A percentile compares a stretch with the other conserved stretches of the same genome.
Evolutionary conservation across 2,797 vertebrate species (phyloP).

Genomic region (Rhadinocentrus ornatus): DNA sequence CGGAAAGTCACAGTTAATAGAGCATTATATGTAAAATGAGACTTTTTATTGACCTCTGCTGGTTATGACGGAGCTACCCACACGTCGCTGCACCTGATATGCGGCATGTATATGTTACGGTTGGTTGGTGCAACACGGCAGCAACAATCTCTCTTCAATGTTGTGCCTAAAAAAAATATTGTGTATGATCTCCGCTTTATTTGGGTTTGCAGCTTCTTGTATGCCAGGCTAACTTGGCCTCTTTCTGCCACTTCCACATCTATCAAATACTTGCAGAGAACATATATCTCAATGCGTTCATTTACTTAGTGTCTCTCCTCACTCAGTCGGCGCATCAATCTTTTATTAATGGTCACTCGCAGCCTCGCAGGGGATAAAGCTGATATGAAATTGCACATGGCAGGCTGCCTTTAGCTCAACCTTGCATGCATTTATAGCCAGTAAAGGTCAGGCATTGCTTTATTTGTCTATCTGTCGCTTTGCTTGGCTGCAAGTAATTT

Average conservation of each 20-base stretch:
- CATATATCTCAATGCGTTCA: slow-evolving; percentile 34
- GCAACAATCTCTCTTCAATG: slow-evolving; percentile 13
- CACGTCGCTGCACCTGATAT: slow-evolving; percentile 4
- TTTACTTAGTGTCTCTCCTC: slow-evolving; percentile 21
- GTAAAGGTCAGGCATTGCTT: slow-evolving; percentile 47
- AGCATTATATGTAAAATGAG: not conserved
- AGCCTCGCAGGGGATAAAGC: slow-evolving; percentile 7
- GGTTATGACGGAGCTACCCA: not conserved
- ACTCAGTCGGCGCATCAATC: slow-evolving; percentile 23
- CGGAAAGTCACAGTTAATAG: not conserved
- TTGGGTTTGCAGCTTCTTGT: slow-evolving; percentile 20
- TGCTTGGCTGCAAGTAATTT: slow-evolving; percentile 27
- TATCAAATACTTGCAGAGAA: slow-evolving; percentile 14
- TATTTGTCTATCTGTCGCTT: slow-evolving; percentile 28
- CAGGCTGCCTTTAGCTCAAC: slow-evolving; percentile 40
- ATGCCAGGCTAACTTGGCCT: slow-evolving; percentile 38
- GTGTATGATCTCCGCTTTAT: slow-evolving; percentile 19
- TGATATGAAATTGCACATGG: slow-evolving; percentile 33
- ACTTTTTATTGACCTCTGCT: slow-evolving; percentile 1
- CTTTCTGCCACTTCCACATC: slow-evolving; percentile 42
- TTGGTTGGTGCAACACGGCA: slow-evolving; percentile 27
- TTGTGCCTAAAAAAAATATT: slow-evolving; percentile 39
- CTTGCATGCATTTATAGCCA: slow-evolving; percentile 58
- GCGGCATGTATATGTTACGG: not conserved
- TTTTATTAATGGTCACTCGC: slow-evolving; percentile 23